These are phyloP conservation scores for Chiridota heheva DNA, from an alignment of 35 echinoderm and acorn worm species.

Conservation along the genomic window DNA sequence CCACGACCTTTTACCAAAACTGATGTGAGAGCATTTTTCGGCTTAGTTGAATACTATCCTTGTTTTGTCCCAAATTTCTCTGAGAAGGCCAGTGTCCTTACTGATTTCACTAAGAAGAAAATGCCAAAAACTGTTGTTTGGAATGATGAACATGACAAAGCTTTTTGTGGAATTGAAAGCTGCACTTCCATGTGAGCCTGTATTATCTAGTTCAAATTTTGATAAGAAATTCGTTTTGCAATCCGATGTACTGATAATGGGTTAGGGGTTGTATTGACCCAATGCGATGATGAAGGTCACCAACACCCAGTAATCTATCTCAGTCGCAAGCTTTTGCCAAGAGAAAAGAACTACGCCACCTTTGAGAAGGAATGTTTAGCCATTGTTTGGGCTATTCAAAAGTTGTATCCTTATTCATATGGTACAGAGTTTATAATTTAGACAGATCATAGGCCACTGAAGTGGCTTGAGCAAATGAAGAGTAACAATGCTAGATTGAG, in stretches of 20 bases:
- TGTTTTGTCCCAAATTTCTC: too few species aligned
- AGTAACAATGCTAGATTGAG: conserved; percentile 1
- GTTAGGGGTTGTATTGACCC: conserved; percentile 12
- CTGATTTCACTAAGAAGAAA: too few species aligned
- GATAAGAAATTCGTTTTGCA: conserved; percentile 22
- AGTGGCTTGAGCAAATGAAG: conserved; percentile 1
- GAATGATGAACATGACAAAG: too few species aligned
- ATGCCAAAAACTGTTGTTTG: too few species aligned
- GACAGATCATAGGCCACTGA: conserved; percentile 48
- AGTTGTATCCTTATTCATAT: conserved; percentile 42
- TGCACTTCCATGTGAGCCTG: not conserved
- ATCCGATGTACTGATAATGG: conserved; percentile 4
- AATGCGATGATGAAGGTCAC: not conserved
- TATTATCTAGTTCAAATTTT: conserved; percentile 19
- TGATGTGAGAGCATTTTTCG: too few species aligned
- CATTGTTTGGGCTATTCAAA: conserved; percentile 46
- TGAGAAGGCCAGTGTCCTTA: too few species aligned
- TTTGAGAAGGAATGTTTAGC: conserved; percentile 76
- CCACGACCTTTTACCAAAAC: too few species aligned
- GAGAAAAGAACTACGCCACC: conserved; percentile 49
- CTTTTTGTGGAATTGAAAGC: conserved; percentile 13
- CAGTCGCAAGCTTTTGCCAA: conserved; percentile 51
- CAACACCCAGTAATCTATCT: conserved; percentile 44
- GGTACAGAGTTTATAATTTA: conserved; percentile 49
- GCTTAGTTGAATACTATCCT: too few species aligned